Percentiles rank a stretch among this genome's conserved stretches.
phyloP scores from a whole-genome alignment of 2,113 vertebrate species.

The Micromys minutus region DNA sequence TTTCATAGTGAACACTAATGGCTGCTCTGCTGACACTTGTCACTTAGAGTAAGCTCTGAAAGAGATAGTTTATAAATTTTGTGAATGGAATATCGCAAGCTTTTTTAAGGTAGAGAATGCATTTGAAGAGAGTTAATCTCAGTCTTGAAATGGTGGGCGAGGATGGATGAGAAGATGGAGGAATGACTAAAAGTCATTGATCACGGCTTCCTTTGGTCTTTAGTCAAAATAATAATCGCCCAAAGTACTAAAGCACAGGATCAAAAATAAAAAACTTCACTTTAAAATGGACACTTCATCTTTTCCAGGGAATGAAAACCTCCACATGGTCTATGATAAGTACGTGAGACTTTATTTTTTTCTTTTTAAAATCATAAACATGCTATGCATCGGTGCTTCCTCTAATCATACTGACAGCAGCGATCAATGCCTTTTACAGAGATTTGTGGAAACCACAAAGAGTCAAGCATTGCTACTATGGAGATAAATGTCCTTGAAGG shows the following conservation, averaged over 20 bases:
- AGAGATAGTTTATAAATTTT: not conserved
- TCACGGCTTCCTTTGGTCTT: not conserved
- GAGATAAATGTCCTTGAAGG: slow-evolving; percentile 88
- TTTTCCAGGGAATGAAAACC: slow-evolving; percentile 69
- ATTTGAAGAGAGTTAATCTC: not conserved
- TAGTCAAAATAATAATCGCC: slow-evolving; percentile 52
- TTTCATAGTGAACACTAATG: not conserved
- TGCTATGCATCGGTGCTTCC: slow-evolving; percentile 83
- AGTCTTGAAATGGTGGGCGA: not conserved
- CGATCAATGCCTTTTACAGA: slow-evolving; percentile 89
- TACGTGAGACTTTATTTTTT: slow-evolving; percentile 72
- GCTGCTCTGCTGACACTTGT: not conserved
- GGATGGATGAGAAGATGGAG: not conserved
- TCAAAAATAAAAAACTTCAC: slow-evolving; percentile 62
- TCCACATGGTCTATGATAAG: slow-evolving; percentile 74
- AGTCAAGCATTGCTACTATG: slow-evolving; percentile 87
- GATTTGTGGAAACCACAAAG: slow-evolving; percentile 89
- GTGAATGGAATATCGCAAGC: not conserved
- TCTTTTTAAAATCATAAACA: slow-evolving; percentile 83
- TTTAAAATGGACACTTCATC: slow-evolving; percentile 76
- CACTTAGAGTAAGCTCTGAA: not conserved
- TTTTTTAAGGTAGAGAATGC: not conserved
- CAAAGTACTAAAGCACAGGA: slow-evolving; percentile 59
- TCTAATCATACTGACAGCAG: slow-evolving; percentile 83
- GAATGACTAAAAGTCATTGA: slow-evolving; percentile 11